phyloP scores from a whole-genome alignment of 2,797 vertebrate genomes.

The Agapornis canus region DNA sequence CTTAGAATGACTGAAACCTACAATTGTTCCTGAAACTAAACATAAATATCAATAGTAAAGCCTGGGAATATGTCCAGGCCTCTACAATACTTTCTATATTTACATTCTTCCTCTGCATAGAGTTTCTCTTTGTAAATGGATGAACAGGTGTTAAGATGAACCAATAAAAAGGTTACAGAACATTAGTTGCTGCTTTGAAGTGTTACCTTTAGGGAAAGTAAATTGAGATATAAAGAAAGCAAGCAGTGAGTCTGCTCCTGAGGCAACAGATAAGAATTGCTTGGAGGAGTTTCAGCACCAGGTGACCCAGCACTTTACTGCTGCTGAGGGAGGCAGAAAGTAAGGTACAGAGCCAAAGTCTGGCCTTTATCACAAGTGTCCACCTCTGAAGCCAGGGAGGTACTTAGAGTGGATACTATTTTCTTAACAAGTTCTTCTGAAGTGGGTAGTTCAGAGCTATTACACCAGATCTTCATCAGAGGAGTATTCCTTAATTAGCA shows the following conservation, averaged over 20 bases:
- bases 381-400: background rate
- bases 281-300: background rate
- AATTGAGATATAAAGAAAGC: constrained; percentile 45
- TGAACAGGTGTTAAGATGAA: constrained; percentile 27
- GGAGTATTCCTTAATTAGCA: background rate
- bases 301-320: background rate
- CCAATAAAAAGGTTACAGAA: constrained; percentile 28
- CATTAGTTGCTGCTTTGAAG: constrained; percentile 34
- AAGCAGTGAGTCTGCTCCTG: constrained; percentile 3
- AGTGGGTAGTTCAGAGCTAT: background rate
- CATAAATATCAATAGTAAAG: background rate
- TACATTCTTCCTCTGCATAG: background rate
- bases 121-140: background rate
- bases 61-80: background rate
- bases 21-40: background rate
- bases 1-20: background rate
- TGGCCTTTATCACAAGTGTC: background rate
- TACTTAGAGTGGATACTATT: background rate
- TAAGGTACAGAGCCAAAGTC: background rate
- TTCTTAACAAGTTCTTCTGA: background rate
- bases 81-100: background rate
- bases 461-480: background rate
- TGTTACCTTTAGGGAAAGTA: constrained; percentile 34
- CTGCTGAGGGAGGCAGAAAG: background rate
- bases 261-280: background rate